Conservation (phyloP, 2,888 invertebrate species). For the Cheilosia grossa region DNA sequence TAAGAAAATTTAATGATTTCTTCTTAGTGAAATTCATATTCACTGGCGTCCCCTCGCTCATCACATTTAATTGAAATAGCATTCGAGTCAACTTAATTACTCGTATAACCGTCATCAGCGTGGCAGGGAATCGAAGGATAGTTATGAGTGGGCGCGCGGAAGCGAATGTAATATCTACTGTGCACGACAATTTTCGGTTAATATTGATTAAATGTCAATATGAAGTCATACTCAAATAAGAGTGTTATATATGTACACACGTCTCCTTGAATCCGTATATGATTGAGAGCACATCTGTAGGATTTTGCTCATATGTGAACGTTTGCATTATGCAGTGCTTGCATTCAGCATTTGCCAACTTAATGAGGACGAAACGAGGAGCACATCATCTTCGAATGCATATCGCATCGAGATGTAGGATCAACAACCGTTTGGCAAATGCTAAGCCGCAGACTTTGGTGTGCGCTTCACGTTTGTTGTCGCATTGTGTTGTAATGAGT, state of each 20-base stretch:
- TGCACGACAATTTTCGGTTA: slow-evolving; percentile 40
- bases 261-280: slow-evolving; percentile 9
- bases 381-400: slow-evolving; percentile 37
- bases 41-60: not conserved
- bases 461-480: slow-evolving; percentile 35
- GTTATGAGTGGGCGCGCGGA: slow-evolving; percentile 4
- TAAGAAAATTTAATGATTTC: slow-evolving; percentile 41
- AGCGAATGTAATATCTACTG: slow-evolving; percentile 22
- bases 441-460: slow-evolving; percentile 25
- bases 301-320: slow-evolving; percentile 13
- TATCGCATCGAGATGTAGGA: slow-evolving; percentile 7
- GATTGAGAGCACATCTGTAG: slow-evolving; percentile 28
- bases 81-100: slow-evolving; percentile 61
- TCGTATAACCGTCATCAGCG: slow-evolving; percentile 43
- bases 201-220: slow-evolving; percentile 74
- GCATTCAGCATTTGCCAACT: slow-evolving; percentile 42
- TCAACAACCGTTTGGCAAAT: slow-evolving; percentile 33
- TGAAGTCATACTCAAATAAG: slow-evolving; percentile 57
- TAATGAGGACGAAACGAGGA: slow-evolving; percentile 60
- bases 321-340: slow-evolving; percentile 64
- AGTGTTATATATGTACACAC: not conserved
- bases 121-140: not conserved
- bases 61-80: slow-evolving; percentile 7
- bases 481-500: slow-evolving; percentile 59
- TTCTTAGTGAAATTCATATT: slow-evolving; percentile 9